Conservation (phyloP, 2,113 vertebrate species). For the Odontophorus gujanensis region DNA sequence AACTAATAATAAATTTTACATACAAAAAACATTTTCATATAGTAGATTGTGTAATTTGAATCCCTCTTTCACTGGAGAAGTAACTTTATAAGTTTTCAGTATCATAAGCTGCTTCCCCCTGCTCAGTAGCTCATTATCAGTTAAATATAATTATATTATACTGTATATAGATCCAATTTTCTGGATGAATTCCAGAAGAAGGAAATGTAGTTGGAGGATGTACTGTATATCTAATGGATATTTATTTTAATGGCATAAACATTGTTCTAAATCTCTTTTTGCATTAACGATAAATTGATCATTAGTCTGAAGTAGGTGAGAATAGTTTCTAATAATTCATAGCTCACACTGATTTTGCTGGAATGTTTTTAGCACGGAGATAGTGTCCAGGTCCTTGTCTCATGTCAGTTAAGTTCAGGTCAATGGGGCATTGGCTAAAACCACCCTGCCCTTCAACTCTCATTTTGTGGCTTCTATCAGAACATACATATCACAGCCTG, state of each 20-base stretch:
- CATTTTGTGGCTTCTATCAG: background rate
- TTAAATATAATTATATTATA: constrained; percentile 14
- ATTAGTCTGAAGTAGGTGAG: constrained; percentile 1
- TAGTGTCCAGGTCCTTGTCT: background rate
- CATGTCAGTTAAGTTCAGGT: background rate
- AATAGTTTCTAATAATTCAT: constrained; percentile 24
- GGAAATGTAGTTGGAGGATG: background rate
- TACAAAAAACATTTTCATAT: background rate
- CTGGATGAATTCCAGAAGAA: constrained; percentile 11
- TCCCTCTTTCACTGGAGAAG: background rate
- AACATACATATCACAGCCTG: rapidly evolving
- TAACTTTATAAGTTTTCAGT: constrained; percentile 26
- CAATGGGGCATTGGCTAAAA: background rate
- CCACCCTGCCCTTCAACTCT: background rate
- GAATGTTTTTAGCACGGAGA: background rate
- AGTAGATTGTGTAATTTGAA: background rate
- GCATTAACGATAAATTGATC: constrained; percentile 33
- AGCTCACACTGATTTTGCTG: constrained; percentile 9
- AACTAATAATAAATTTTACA: background rate
- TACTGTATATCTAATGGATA: background rate
- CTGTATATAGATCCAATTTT: background rate
- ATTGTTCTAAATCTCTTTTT: constrained; percentile 22
- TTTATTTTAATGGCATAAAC: constrained; percentile 17
- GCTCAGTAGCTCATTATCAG: constrained; percentile 29
- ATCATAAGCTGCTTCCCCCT: background rate